A percentile compares a stretch with the other conserved stretches of the same genome.
phyloP scores from a whole-genome alignment of 2,888 invertebrate species.

The Dastarcus helophoroides region DNA sequence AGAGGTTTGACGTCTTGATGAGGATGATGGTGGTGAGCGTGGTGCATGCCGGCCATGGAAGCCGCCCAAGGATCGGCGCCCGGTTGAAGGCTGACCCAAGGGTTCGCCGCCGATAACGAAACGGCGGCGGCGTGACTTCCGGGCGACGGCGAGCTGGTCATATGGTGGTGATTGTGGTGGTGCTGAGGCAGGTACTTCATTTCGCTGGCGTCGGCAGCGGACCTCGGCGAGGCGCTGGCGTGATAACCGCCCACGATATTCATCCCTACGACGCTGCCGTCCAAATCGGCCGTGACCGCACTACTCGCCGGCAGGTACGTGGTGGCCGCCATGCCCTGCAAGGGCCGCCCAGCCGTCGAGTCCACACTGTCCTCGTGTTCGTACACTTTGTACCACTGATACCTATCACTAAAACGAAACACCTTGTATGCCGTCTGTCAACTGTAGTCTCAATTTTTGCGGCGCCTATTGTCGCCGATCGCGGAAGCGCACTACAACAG shows the following conservation, averaged over 20 bases:
- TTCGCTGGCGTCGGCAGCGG: conserved; percentile 77
- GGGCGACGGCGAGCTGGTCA: conserved; percentile 57
- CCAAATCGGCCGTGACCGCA: conserved; percentile 60
- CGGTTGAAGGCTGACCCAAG: conserved; percentile 73
- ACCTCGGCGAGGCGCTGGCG: conserved; percentile 71
- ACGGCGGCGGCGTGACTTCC: conserved; percentile 45
- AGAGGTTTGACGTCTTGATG: conserved; percentile 73
- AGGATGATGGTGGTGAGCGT: conserved; percentile 62
- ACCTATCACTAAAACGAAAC: conserved; percentile 16
- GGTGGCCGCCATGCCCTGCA: conserved; percentile 84
- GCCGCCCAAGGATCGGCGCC: conserved; percentile 69
- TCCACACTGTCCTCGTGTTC: conserved; percentile 32
- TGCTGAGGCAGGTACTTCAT: conserved; percentile 91
- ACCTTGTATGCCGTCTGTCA: conserved; percentile 10
- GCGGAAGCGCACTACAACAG: conserved; percentile 8
- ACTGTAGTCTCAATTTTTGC: conserved; percentile 11
- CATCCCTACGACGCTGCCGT: conserved; percentile 60
- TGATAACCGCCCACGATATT: conserved; percentile 69
- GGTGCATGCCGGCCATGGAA: conserved; percentile 54
- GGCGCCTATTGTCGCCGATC: conserved; percentile 9
- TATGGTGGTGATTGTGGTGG: conserved; percentile 68
- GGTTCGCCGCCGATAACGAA: conserved; percentile 47
- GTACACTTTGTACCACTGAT: conserved; percentile 30
- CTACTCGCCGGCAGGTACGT: conserved; percentile 79
- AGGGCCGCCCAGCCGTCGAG: conserved; percentile 44